Conservation (phyloP, 2,113 vertebrate genomes). For the Osmerus eperlanus region DNA sequence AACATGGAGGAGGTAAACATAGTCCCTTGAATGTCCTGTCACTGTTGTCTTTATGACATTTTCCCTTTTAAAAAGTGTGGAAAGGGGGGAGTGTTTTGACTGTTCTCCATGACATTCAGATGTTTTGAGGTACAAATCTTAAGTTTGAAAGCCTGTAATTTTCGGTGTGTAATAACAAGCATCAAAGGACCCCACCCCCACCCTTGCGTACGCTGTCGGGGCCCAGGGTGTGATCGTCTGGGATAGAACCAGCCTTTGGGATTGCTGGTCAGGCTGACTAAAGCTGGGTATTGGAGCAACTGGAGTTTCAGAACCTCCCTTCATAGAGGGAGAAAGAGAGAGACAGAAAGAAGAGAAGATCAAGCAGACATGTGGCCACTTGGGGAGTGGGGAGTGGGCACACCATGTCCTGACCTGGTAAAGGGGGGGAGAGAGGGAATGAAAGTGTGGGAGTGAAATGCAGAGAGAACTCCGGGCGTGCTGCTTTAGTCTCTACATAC, state of each 20-base stretch:
- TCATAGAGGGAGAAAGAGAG: constrained; percentile 16
- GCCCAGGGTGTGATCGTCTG: too few species aligned
- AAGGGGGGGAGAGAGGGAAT: constrained; percentile 11
- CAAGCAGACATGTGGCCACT: constrained; percentile 35
- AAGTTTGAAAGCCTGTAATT: constrained; percentile 56
- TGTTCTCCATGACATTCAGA: constrained; percentile 41
- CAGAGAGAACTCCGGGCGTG: constrained; percentile 28
- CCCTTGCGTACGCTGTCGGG: constrained; percentile 9
- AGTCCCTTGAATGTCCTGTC: constrained; percentile 23
- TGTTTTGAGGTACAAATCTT: constrained; percentile 46
- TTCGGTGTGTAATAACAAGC: constrained; percentile 47
- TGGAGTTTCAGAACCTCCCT: constrained; percentile 23
- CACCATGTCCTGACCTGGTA: constrained; percentile 24
- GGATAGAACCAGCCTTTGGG: too few species aligned
- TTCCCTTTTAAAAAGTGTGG: constrained; percentile 22
- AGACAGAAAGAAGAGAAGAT: constrained; percentile 6
- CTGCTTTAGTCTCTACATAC: constrained; percentile 24
- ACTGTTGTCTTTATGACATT: constrained; percentile 32
- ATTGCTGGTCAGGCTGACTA: too few species aligned
- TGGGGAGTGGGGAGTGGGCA: constrained; percentile 5
- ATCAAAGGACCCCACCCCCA: constrained; percentile 46
- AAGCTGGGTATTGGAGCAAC: too few species aligned
- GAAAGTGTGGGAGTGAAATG: constrained; percentile 15
- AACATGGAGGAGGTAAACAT: constrained; percentile 1
- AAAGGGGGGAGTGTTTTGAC: constrained; percentile 16